A percentile compares a stretch with the other conserved stretches of the same genome.
Evolutionary conservation across 2,113 vertebrate species (phyloP).

Genomic region (Ceyx melanurus): DNA sequence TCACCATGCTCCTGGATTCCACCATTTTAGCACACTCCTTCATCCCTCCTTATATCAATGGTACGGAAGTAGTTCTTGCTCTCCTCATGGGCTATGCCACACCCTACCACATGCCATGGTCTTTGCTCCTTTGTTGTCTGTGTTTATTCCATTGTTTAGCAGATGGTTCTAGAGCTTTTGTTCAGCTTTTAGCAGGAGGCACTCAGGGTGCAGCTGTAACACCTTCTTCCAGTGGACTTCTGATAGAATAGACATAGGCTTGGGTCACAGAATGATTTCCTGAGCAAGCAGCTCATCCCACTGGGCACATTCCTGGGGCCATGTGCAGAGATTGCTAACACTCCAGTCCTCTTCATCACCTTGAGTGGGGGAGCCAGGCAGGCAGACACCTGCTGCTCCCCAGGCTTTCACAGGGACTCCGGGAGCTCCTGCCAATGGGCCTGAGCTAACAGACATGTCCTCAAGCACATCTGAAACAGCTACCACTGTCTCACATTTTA

Average conservation of each 20-base stretch:
- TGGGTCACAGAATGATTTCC: background rate
- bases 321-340: background rate
- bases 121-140: background rate
- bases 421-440: background rate
- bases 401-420: background rate
- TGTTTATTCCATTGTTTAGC: background rate
- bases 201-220: background rate
- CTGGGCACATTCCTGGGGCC: background rate
- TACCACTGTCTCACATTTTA: background rate
- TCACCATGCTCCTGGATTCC: background rate
- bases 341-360: background rate
- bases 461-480: slow-evolving; percentile 5
- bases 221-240: background rate
- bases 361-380: background rate
- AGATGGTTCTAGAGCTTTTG: background rate
- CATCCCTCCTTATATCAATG: background rate
- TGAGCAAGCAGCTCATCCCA: background rate
- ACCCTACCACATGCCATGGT: fast-evolving
- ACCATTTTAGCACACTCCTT: background rate
- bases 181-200: background rate
- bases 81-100: background rate
- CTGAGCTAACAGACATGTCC: background rate
- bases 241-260: background rate
- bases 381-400: background rate
- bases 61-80: background rate